Conservation (phyloP, 1,140 invertebrate genomes). For the Listronotus bonariensis region DNA sequence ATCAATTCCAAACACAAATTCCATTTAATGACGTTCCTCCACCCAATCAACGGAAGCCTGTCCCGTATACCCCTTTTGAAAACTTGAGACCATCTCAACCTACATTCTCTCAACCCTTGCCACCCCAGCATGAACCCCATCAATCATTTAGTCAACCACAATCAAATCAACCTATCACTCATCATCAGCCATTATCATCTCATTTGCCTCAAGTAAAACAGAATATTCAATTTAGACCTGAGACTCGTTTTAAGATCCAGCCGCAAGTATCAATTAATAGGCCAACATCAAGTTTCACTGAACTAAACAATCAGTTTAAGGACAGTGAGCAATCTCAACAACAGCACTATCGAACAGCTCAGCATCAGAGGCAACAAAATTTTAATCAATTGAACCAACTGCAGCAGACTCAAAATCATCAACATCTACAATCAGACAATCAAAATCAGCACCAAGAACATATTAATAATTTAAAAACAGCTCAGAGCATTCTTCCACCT, state of each 20-base stretch:
- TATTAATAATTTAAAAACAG: conserved; percentile 43
- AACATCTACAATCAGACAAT: conserved; percentile 34
- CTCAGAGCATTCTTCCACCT: conserved; percentile 57
- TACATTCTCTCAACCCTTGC: conserved; percentile 23
- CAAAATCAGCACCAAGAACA: conserved; percentile 44
- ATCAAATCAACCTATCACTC: conserved; percentile 44
- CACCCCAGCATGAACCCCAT: conserved; percentile 28
- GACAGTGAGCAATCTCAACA: conserved; percentile 11
- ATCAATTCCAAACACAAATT: conserved; percentile 44
- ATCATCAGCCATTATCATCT: conserved; percentile 58
- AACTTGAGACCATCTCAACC: conserved; percentile 37
- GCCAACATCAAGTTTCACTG: conserved; percentile 16
- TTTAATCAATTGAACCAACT: conserved; percentile 40
- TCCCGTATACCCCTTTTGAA: conserved; percentile 51
- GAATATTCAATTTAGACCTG: conserved; percentile 52
- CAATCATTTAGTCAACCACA: conserved; percentile 55
- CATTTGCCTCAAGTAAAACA: conserved; percentile 45
- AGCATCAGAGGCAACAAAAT: conserved; percentile 49
- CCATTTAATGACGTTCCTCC: conserved; percentile 21
- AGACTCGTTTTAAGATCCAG: conserved; percentile 51
- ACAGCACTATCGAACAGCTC: conserved; percentile 34
- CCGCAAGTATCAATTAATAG: conserved; percentile 49
- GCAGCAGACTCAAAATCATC: conserved; percentile 39
- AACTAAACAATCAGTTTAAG: conserved; percentile 27
- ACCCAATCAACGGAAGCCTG: conserved; percentile 54